Evolutionary conservation across 2,113 vertebrate species (phyloP), one percentile per base, ranked within the genome.

Genomic region (Progne subis): DNA sequence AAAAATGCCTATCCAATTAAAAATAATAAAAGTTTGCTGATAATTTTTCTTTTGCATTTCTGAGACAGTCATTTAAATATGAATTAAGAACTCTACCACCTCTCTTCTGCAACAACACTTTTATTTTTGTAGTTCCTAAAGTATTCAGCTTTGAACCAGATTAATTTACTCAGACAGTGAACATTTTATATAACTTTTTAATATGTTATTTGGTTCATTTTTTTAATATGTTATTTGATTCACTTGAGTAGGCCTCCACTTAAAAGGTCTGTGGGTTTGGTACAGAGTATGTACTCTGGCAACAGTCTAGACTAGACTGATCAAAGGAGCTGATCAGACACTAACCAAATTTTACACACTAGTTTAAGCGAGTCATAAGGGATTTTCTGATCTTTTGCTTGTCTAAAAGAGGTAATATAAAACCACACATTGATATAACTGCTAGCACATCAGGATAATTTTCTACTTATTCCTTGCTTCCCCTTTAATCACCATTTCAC

Each of bases 301-400:
- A 96, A 60, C 61, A 64, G 69, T 67, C 86, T 90, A 83, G 82
- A 88, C 75, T 31, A 28, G 39, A 63, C 24, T 68, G 83, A 95
- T 94, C 78, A 95, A 91, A 92, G 74, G 39, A 76, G 18, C 79
- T 94, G 82, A 82, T 88, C 74, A 92, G 91, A 95, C 41, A 59
- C 61, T 50, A 92, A 92, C 37, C 37, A 70, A 75, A 76, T 85
- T 89, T 87, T 87, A 86, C 46, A 72, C 14, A 29, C 21, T 49
- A 47, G 47, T 68, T 92, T 87, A 87, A 87, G 50, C 41, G 24
- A 82, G 46, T 82, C 50, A 39, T 82, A 95, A 94, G 57, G 57
- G 29, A 92, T 81, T 80, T 84, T 43, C 77, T 63, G 80, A 82
- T 79, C 61, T 39, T 37, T 24, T 55, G 76, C 43, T 92, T 80